Evolutionary conservation across 2,797 vertebrate species (phyloP), one percentile per base, ranked within the genome.

Genomic region (Tachyglossus aculeatus): DNA sequence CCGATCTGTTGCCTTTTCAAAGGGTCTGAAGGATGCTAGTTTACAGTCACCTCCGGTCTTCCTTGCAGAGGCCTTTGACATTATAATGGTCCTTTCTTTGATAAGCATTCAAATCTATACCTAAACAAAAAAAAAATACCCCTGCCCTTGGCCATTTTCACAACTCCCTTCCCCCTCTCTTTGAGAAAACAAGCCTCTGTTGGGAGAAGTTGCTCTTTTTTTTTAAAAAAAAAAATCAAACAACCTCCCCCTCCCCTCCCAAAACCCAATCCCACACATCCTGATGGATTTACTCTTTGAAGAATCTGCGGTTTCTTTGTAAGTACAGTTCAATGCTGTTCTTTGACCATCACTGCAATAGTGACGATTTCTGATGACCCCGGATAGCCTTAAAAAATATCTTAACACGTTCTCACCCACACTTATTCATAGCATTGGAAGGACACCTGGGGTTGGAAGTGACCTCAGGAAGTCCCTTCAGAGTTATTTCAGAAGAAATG

Each of bases 301-400:
- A 78, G 59, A 81, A 78, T 67, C n/a, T n/a, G 71, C 74, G 78
- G 74, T 71, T 80, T 74, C 80, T 83, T 71, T 78, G 52, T 75
- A 62, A 1, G 0, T 74, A 74, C 76, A 76, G 0, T 74, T 71
- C 74, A 76, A 69, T 67, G 56, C 66, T 83, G 43, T 67, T 74
- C 68, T 76, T 45, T 70, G 85, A 85, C n/a, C n/a, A 78, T 82
- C 78, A 80, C 50, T 43, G 73, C 76, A 80, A 67, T 83, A 82
- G 78, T 83, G 71, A 63, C 74, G 83, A 74, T 87, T 85, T 85
- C 84, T 84, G 45, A 69, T 53, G 80, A 57, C 81, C 78, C 81
- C 14, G 76, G 85, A 78, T 80, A 82, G 74, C 78, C 60, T 73
- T 87, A 81, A 87, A 87, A 87, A 81, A 78, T 76, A 87, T 83